These are phyloP conservation scores for Acanthochromis polyacanthus DNA, from an alignment of 2,113 vertebrate genomes.

Conservation along the genomic window DNA sequence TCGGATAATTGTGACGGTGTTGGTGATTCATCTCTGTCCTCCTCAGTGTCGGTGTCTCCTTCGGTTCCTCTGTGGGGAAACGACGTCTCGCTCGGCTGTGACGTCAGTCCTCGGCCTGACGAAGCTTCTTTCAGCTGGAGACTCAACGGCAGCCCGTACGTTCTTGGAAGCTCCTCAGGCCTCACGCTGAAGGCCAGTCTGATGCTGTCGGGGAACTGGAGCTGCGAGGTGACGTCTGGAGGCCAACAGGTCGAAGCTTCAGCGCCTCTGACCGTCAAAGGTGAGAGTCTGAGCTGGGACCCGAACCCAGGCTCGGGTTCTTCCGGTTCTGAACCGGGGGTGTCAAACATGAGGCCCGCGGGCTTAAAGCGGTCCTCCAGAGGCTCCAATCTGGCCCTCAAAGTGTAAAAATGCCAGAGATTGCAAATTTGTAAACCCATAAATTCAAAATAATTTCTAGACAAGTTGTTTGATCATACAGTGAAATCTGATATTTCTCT, in stretches of 20 bases:
- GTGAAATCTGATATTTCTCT: too few relatives aligned
- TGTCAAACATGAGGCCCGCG: too few relatives aligned
- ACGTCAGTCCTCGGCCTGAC: conserved; percentile 42
- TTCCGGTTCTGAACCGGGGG: too few relatives aligned
- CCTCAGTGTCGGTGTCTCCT: conserved; percentile 71
- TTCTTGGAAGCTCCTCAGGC: neutral
- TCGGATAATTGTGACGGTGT: too few relatives aligned
- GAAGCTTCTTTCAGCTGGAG: conserved; percentile 44
- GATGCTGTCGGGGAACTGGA: conserved; percentile 76
- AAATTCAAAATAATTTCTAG: too few relatives aligned
- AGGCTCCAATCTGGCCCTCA: too few relatives aligned
- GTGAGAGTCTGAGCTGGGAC: conserved; percentile 49
- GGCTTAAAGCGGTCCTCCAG: too few relatives aligned
- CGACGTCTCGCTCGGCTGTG: conserved; percentile 51
- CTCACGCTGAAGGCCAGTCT: conserved; percentile 15
- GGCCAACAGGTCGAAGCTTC: conserved; percentile 29
- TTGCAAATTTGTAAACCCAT: too few relatives aligned
- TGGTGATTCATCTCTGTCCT: neutral
- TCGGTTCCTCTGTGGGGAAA: conserved; percentile 45
- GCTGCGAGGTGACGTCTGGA: conserved; percentile 53
- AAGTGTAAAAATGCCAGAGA: too few relatives aligned
- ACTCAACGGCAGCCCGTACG: conserved; percentile 53
- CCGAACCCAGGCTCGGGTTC: too few relatives aligned
- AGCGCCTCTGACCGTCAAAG: conserved; percentile 67
- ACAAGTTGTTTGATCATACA: too few relatives aligned